Base-by-base conservation (phyloP, 1,140 invertebrate genomes). In the Macrobrachium nipponense region DNA sequence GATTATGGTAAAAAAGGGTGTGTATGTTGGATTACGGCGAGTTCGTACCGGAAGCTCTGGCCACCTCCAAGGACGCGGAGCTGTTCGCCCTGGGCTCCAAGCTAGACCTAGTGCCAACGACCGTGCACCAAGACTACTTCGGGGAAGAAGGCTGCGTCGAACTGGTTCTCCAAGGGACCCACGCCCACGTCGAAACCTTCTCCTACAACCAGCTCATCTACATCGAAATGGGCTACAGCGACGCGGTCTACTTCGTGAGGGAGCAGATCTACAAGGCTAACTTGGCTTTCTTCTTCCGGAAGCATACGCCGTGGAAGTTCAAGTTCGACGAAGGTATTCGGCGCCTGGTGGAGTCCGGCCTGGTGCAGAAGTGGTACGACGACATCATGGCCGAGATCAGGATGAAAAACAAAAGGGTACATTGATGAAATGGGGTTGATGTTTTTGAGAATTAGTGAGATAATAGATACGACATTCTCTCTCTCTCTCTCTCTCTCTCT, bases 261-360 rank as follows among this genome's bases (percentile, higher is more conserved):
- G 62, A 36, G 20, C 78, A 80, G 27, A 60, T 82, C 15, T 82
- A 75, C n/a, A 70, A 82, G 58, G 70, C 68, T n/a, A 82, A 82
- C 23, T 70, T 82, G 4, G 80, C 80, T 14, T 82, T 82, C 80
- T 70, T 82, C 58, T 82, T 73, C 80, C 80, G 23, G 68, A 82
- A 82, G 18, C 68, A 82, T 59, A 82, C 80, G 10, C 80, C 80
- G 17, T 82, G 80, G 80, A 27, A 27, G 0, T 20, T 27, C 43
- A 23, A 59, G 7, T 27, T 75, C 3, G 51, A 82, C 59, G 27
- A 58, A 17, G 80, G 58, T 1, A 36, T 82, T 12, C 68, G 70
- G 11, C n/a, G 44, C 12, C 20, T 75, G 62, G 17, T 75, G 0
- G 80, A 82, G 70, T 44, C 58, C 6, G 80, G 80, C 14, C 61